Percentiles rank a stretch among this genome's conserved stretches.
These are phyloP conservation scores for Atherinomorus stipes DNA, from an alignment of 2,113 vertebrate genomes.

Conservation along the genomic window DNA sequence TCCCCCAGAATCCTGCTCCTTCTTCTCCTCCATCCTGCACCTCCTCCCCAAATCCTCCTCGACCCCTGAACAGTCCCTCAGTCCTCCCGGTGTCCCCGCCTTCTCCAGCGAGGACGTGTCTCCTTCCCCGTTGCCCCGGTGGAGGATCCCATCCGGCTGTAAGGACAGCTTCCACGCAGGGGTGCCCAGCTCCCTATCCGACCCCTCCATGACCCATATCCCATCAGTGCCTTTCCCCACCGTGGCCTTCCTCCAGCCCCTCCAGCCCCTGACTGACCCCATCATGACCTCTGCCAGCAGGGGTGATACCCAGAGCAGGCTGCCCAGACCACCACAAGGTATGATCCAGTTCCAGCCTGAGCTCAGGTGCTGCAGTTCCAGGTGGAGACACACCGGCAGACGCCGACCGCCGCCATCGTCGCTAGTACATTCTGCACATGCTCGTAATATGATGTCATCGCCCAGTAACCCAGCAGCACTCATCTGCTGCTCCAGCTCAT, in stretches of 20 bases:
- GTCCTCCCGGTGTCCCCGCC: conserved; percentile 70
- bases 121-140: conserved; percentile 77
- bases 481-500: too few relatives aligned
- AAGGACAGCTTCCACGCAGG: conserved; percentile 67
- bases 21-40: conserved; percentile 81
- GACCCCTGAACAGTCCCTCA: conserved; percentile 73
- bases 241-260: conserved; percentile 79
- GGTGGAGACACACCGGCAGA: too few relatives aligned
- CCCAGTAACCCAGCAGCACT: too few relatives aligned
- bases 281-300: conserved; percentile 73
- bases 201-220: conserved; percentile 82
- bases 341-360: conserved; percentile 55
- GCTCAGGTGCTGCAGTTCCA: not conserved
- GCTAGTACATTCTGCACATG: too few relatives aligned
- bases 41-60: conserved; percentile 83
- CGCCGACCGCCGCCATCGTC: too few relatives aligned
- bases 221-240: conserved; percentile 78
- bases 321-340: conserved; percentile 89
- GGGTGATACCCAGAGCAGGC: conserved; percentile 81
- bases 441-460: too few relatives aligned
- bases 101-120: conserved; percentile 68
- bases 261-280: conserved; percentile 64
- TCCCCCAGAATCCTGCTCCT: conserved; percentile 89
- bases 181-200: conserved; percentile 83
- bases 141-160: conserved; percentile 72